Evolutionary conservation across 2,888 invertebrate genomes (phyloP).

Genomic region (Himalopsyche anomala): DNA sequence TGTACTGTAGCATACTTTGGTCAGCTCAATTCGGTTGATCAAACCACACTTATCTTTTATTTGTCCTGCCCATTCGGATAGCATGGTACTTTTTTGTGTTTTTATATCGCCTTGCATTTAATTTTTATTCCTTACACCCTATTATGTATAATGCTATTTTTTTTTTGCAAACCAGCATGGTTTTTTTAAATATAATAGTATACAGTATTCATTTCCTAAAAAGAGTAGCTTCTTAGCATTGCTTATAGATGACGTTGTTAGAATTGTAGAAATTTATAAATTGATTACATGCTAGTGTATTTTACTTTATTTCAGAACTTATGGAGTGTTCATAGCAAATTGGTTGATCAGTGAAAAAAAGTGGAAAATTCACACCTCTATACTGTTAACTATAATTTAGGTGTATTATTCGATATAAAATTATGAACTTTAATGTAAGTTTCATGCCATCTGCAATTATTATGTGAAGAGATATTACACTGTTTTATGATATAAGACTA

Average conservation of each 20-base stretch:
- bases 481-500: constrained; percentile 25
- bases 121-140: constrained; percentile 2
- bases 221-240: neutral
- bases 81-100: constrained; percentile 13
- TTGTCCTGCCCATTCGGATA: neutral
- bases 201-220: neutral
- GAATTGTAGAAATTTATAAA: neutral
- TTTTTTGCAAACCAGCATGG: constrained; percentile 1
- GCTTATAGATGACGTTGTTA: neutral
- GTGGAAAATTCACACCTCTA: constrained; percentile 24
- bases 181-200: neutral
- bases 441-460: constrained; percentile 31
- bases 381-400: neutral
- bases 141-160: constrained; percentile 49
- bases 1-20: too few relatives aligned
- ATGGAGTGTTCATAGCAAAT: constrained; percentile 78
- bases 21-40: too few relatives aligned
- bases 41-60: neutral
- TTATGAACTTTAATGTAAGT: constrained; percentile 10
- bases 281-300: neutral
- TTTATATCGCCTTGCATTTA: neutral
- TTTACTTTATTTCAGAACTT: constrained; percentile 74
- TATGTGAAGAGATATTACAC: constrained; percentile 32
- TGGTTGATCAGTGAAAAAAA: constrained; percentile 69
- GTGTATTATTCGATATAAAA: constrained; percentile 17